phyloP scores from a whole-genome alignment of 2,113 vertebrate species.

The Caloenas nicobarica region DNA sequence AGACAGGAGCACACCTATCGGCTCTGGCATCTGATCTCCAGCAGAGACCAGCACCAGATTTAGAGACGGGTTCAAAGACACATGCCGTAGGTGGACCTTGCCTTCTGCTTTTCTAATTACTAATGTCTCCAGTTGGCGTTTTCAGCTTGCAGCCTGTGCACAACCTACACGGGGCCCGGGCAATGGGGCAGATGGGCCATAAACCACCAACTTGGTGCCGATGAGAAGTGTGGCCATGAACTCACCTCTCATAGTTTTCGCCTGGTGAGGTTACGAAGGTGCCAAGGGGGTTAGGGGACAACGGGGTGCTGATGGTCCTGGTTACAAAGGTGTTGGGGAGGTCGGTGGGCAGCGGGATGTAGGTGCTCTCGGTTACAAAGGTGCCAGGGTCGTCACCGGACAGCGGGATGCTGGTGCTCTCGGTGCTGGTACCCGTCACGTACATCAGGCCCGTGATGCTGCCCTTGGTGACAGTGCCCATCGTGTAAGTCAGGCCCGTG shows the following conservation, averaged over 20 bases:
- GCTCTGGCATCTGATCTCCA: not conserved
- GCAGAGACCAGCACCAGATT: not conserved
- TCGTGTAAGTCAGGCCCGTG: accelerated
- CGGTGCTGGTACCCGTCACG: not conserved
- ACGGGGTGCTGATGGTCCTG: not conserved
- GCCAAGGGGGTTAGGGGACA: not conserved
- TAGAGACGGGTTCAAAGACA: not conserved
- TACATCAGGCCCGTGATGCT: not conserved
- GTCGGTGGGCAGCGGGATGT: too few species aligned
- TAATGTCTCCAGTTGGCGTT: accelerated
- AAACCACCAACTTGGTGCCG: not conserved
- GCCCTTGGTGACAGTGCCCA: not conserved
- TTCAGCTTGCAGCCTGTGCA: not conserved
- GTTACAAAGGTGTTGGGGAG: not conserved
- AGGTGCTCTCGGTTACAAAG: too few species aligned
- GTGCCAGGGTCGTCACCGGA: too few species aligned
- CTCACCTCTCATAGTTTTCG: not conserved
- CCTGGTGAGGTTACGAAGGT: not conserved
- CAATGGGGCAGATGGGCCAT: accelerated
- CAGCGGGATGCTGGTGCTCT: not conserved
- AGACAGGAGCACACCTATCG: not conserved
- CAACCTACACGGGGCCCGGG: accelerated
- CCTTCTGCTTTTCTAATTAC: not conserved
- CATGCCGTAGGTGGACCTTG: accelerated
- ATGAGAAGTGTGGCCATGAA: accelerated